Base-by-base conservation (phyloP, 2,113 vertebrate species). In the Circaetus cinerascens region DNA sequence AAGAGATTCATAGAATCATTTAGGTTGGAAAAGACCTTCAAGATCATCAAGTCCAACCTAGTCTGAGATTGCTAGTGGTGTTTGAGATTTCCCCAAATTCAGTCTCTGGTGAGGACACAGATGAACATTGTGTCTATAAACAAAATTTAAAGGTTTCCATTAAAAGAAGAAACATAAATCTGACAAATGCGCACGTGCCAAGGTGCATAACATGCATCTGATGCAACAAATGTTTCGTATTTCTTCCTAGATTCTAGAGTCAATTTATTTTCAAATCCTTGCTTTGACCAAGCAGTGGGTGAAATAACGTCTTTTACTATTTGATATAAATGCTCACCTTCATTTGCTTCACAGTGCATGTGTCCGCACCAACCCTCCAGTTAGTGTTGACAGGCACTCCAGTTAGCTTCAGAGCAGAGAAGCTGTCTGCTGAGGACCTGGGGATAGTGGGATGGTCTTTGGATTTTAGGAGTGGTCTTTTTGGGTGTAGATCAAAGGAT, bases 131-230 rank as follows among this genome's bases (percentile, higher is more conserved):
- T 66, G 13, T 34, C 48, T 81, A 22, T 53, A 91, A 85, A 71
- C 17, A 67, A 34, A 71, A 84, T 56, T 1, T 74, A 55, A 93
- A 67, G 10, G 29, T 46, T 92, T 92, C 48, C n/a, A 23, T 85
- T 85, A 56, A 48, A 88, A 71, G 29, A 68, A 51, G 36, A 46
- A 78, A 66, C 1, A 5, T 0, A 74, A 62, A 43, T 34, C 45
- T 90, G 77, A 79, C 45, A 87, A 86, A 69, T 41, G 20, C 32
- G 30, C 0, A 0, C 0, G 1, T 8, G 2, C n/a, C 0, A 2
- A 74, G n/a, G 40, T 36, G 25, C 8, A 9, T 57, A 57, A 38
- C 0, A 1, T 19, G 11, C 43, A 64, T 48, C 66, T 79, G 75
- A 69, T 53, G 25, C 45, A 64, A 43, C 1, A 7, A 73, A 57